Conservation (phyloP, 1,140 invertebrate species). For the Megathymus violae region DNA sequence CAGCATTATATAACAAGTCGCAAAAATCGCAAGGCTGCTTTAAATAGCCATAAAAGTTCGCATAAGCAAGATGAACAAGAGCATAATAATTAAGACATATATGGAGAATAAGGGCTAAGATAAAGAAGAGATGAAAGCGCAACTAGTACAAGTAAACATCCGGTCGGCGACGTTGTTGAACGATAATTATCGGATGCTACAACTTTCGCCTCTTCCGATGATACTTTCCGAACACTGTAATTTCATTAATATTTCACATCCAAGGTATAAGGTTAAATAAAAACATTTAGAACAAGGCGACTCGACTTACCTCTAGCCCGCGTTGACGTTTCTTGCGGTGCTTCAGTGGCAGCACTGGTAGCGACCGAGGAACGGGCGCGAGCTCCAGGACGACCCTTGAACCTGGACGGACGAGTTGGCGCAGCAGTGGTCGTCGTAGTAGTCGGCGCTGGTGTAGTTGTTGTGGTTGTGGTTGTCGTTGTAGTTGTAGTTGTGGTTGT, state of each 20-base stretch:
- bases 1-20: constrained; percentile 7
- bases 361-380: constrained; percentile 56
- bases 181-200: constrained; percentile 40
- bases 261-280: too few relatives aligned
- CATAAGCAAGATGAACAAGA: constrained; percentile 23
- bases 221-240: constrained; percentile 8
- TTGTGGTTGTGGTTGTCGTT: constrained; percentile 70
- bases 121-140: constrained; percentile 29
- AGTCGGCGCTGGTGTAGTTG: constrained; percentile 53
- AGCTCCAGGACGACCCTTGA: constrained; percentile 64
- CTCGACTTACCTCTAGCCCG: constrained; percentile 73
- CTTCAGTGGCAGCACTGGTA: constrained; percentile 65
- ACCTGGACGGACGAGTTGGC: constrained; percentile 69
- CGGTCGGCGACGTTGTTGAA: constrained; percentile 30
- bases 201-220: constrained; percentile 37
- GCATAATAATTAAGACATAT: constrained; percentile 6
- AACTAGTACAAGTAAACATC: constrained; percentile 32
- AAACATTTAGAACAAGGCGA: constrained; percentile 5
- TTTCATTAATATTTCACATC: constrained; percentile 4
- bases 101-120: constrained; percentile 10
- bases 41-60: constrained; percentile 14
- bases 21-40: constrained; percentile 21
- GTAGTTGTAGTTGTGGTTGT: constrained; percentile 85
- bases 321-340: constrained; percentile 68
- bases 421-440: constrained; percentile 60